These are phyloP conservation scores for Acromyrmex echinatior DNA, from an alignment of 1,140 invertebrate species.

Conservation along the genomic window DNA sequence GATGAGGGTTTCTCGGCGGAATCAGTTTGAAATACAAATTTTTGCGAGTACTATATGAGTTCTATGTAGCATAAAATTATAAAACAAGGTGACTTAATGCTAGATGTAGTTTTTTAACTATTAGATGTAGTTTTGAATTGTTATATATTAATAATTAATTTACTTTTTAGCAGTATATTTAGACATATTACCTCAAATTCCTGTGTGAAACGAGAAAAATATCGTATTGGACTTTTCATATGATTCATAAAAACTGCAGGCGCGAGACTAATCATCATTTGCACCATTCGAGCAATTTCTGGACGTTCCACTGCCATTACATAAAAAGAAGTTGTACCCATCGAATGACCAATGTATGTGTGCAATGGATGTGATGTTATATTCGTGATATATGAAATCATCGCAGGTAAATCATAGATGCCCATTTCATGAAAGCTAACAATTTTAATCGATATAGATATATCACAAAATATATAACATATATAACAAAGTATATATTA, in stretches of 20 bases:
- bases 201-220: conserved; percentile 88
- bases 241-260: conserved; percentile 92
- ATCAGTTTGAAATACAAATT: too few species aligned
- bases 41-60: too few species aligned
- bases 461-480: neutral
- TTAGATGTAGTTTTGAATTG: neutral
- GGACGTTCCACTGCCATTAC: conserved; percentile 88
- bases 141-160: neutral
- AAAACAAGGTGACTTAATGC: neutral
- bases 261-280: conserved; percentile 90
- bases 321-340: conserved; percentile 89
- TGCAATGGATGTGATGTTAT: conserved; percentile 67
- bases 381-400: conserved; percentile 86
- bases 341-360: conserved; percentile 89
- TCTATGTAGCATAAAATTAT: neutral
- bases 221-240: conserved; percentile 90
- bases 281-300: conserved; percentile 84
- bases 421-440: conserved; percentile 87
- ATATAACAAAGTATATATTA: neutral
- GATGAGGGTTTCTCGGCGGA: too few species aligned
- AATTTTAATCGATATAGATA: conserved; percentile 3
- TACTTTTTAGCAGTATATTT: neutral
- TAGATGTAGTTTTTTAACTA: neutral
- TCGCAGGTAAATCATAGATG: conserved; percentile 88
- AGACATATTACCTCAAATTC: conserved; percentile 86